These are phyloP conservation scores for Tangachromis dhanisi DNA, from an alignment of 2,113 vertebrate species.

Conservation along the genomic window DNA sequence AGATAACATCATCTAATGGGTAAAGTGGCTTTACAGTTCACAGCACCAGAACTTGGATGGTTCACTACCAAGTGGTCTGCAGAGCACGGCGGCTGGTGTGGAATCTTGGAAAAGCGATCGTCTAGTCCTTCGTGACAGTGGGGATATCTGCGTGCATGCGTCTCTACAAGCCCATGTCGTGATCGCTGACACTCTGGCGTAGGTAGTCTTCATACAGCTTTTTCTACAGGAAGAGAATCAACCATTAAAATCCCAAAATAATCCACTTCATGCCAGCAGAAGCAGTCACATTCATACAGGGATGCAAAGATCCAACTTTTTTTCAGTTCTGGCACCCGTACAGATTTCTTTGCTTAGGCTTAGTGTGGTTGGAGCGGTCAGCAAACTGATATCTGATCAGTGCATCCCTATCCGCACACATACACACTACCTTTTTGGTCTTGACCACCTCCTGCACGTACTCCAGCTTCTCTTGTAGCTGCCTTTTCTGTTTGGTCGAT, in stretches of 20 bases:
- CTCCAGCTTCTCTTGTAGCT: conserved; percentile 73
- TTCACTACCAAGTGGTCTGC: not conserved
- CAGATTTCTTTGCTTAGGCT: not conserved
- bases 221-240: conserved; percentile 50
- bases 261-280: not conserved
- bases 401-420: not conserved
- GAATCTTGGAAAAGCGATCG: not conserved
- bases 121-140: not conserved
- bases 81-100: not conserved
- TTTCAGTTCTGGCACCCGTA: not conserved
- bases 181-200: conserved; percentile 77
- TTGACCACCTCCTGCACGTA: conserved; percentile 75
- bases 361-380: not conserved
- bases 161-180: conserved; percentile 69
- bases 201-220: conserved; percentile 80
- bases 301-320: not conserved
- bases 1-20: not conserved
- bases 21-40: not conserved
- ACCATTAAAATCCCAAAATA: not conserved
- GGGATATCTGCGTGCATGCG: not conserved
- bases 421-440: conserved; percentile 71
- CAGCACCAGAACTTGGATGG: not conserved
- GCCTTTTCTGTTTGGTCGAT: conserved; percentile 73
- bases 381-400: not conserved
- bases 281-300: not conserved